These are phyloP conservation scores for Hyles euphorbiae DNA, from an alignment of 1,140 invertebrate species.

Conservation along the genomic window DNA sequence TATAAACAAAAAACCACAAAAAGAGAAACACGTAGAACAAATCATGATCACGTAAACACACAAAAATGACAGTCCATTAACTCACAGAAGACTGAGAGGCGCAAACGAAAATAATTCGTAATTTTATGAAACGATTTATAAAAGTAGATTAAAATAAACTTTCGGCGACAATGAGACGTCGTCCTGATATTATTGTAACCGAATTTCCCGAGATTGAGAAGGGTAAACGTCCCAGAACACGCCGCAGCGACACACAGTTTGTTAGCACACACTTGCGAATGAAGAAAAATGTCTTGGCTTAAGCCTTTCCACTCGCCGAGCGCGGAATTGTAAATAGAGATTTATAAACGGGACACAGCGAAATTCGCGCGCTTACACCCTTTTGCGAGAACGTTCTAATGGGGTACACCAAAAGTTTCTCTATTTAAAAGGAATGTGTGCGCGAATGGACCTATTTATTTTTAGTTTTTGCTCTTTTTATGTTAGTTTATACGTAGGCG, in stretches of 20 bases:
- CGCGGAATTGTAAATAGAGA: conserved; percentile 63
- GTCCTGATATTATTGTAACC: conserved; percentile 29
- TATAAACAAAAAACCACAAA: too few relatives aligned
- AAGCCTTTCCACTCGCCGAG: conserved; percentile 58
- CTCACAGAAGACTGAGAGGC: too few relatives aligned
- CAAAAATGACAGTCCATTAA: too few relatives aligned
- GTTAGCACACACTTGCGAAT: conserved; percentile 62
- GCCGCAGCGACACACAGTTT: conserved; percentile 38
- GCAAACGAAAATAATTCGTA: background rate
- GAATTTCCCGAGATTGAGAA: conserved; percentile 43
- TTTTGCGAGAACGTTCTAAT: conserved; percentile 27
- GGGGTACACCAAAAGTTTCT: conserved; percentile 21
- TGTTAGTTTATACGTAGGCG: conserved; percentile 1
- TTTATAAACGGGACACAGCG: conserved; percentile 60
- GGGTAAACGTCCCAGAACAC: conserved; percentile 36
- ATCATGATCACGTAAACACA: too few relatives aligned
- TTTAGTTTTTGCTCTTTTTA: conserved; percentile 2
- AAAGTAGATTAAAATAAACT: conserved; percentile 10
- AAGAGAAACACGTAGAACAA: too few relatives aligned
- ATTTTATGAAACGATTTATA: conserved; percentile 6
- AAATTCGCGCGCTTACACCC: conserved; percentile 41
- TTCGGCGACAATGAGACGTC: conserved; percentile 10
- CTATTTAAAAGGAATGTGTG: conserved; percentile 6
- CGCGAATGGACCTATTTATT: conserved; percentile 4
- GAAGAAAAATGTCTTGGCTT: conserved; percentile 68